Evolutionary conservation across 2,113 vertebrate species (phyloP).

Genomic region (Saguinus imperator): DNA sequence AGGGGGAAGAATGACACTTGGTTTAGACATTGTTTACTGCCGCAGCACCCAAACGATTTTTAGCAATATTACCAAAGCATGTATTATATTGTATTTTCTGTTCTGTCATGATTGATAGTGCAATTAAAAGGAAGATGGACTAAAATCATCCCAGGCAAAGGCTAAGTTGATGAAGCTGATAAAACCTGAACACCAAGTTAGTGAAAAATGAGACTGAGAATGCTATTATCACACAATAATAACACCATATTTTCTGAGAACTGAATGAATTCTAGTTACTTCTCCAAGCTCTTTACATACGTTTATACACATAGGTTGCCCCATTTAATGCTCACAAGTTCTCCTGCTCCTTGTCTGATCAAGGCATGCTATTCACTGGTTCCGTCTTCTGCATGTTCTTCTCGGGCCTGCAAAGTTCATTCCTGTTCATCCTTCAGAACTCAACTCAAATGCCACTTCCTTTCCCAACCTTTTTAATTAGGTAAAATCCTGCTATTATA

Average conservation of each 20-base stretch:
- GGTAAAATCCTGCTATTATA: not conserved
- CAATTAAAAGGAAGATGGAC: not conserved
- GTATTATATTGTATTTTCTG: not conserved
- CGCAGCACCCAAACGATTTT: not conserved
- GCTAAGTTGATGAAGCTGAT: not conserved
- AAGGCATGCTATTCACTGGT: not conserved
- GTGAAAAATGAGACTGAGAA: not conserved
- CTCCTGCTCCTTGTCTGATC: rapidly evolving
- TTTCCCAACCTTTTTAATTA: not conserved
- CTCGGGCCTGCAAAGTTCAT: not conserved
- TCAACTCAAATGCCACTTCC: not conserved
- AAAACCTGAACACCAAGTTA: not conserved
- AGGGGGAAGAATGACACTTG: not conserved
- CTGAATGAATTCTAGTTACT: no score
- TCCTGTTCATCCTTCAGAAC: not conserved
- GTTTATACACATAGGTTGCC: no score
- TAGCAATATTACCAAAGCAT: not conserved
- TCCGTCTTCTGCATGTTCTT: not conserved
- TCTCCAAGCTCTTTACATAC: not conserved
- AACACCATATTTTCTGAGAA: not conserved
- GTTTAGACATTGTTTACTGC: not conserved
- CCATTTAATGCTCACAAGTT: not conserved
- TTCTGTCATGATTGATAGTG: not conserved
- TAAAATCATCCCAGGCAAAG: not conserved
- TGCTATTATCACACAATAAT: not conserved